Percentiles rank a stretch among this genome's conserved stretches.
Conservation (phyloP, 2,797 vertebrate species). For the Pangasius mekongensis region DNA sequence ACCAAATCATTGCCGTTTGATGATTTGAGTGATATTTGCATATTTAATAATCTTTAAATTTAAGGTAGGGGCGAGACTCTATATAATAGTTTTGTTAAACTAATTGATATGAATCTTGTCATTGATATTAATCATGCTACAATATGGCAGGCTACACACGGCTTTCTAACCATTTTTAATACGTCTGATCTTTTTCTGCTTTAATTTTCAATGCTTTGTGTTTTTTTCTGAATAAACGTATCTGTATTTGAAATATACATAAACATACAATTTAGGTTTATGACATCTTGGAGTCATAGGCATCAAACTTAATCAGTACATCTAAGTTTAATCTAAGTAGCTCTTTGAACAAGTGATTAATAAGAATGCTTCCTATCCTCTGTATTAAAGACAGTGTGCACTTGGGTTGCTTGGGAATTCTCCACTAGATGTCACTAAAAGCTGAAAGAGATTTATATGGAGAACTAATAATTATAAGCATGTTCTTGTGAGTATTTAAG, state of each 20-base stretch:
- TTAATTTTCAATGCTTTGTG: background rate
- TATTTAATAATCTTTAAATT: background rate
- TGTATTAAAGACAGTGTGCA: conserved; percentile 25
- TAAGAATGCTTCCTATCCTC: background rate
- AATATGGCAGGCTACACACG: background rate
- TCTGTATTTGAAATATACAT: background rate
- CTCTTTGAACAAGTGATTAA: background rate
- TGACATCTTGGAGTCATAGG: background rate
- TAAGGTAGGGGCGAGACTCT: background rate
- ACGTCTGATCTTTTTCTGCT: background rate
- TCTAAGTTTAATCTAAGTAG: background rate
- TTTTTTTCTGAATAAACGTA: background rate
- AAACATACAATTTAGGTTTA: background rate
- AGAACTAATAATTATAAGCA: background rate
- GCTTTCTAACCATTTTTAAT: background rate
- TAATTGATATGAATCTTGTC: background rate
- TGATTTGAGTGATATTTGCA: background rate
- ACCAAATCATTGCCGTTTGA: background rate
- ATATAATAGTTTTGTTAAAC: background rate
- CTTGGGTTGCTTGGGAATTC: background rate
- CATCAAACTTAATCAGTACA: background rate
- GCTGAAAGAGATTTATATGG: background rate
- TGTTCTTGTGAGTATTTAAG: background rate
- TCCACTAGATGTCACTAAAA: conserved; percentile 72
- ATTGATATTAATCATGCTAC: background rate